These are phyloP conservation scores for Pedetes capensis DNA, from an alignment of 2,113 vertebrate genomes.

Conservation along the genomic window DNA sequence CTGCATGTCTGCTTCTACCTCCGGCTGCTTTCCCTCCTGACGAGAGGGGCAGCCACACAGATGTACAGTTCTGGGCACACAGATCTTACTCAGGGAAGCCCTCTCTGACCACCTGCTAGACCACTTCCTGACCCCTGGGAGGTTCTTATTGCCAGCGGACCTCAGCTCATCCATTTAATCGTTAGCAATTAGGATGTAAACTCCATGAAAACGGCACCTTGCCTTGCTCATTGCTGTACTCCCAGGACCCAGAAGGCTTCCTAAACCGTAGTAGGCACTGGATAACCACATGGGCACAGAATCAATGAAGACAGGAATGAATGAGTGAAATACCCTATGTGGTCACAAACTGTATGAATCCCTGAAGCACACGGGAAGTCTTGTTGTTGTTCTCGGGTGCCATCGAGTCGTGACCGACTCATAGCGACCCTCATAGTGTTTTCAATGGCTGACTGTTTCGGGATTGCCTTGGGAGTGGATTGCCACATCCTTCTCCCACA, in stretches of 20 bases:
- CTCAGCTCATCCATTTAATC: fast-evolving
- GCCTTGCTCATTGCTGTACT: background rate
- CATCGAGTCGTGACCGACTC: no score
- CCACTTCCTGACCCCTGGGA: background rate
- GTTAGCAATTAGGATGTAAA: background rate
- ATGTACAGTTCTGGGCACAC: background rate
- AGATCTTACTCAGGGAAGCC: background rate
- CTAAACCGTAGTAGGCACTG: background rate
- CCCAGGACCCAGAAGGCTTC: background rate
- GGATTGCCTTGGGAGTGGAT: no score
- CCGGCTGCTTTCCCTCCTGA: background rate
- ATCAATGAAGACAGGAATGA: background rate
- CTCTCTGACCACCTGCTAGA: fast-evolving
- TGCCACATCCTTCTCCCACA: no score
- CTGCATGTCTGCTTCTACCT: no score
- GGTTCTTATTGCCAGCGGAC: background rate
- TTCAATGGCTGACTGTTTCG: no score
- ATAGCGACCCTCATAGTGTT: no score
- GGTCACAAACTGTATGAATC: background rate
- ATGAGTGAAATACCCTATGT: background rate
- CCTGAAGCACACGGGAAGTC: background rate
- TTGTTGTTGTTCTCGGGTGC: no score
- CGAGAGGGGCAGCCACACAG: fast-evolving
- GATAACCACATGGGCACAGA: background rate
- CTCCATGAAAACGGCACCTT: fast-evolving